Conservation (phyloP, 2,888 invertebrate genomes). For the Lithophane socia region DNA sequence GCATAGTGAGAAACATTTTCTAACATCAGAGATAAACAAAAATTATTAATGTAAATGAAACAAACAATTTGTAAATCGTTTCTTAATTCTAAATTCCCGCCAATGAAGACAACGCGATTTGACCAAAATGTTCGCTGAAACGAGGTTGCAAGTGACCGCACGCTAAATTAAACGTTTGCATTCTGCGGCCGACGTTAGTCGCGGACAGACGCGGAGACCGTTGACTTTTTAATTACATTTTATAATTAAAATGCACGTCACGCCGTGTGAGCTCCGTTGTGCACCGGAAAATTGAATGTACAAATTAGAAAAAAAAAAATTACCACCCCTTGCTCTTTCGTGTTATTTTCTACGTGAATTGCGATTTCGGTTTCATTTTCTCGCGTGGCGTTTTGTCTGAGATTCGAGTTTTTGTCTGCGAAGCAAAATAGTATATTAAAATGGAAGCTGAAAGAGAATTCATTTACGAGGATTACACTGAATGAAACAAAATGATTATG, state of each 20-base stretch:
- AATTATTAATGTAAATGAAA: background rate
- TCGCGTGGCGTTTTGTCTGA: constrained; percentile 49
- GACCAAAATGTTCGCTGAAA: constrained; percentile 72
- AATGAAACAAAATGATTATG: constrained; percentile 26
- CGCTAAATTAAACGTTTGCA: constrained; percentile 80
- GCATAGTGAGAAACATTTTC: background rate
- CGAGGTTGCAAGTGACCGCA: constrained; percentile 75
- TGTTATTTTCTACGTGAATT: constrained; percentile 61
- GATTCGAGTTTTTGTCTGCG: constrained; percentile 49
- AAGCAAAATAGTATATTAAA: constrained; percentile 46
- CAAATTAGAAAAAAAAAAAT: constrained; percentile 65
- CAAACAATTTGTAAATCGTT: constrained; percentile 7
- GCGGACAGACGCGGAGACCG: constrained; percentile 68
- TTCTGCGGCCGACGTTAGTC: constrained; percentile 72
- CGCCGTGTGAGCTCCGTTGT: constrained; percentile 67
- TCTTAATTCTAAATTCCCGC: constrained; percentile 37
- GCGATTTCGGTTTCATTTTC: constrained; percentile 63
- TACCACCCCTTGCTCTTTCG: constrained; percentile 51
- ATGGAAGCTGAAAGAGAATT: constrained; percentile 36
- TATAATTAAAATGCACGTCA: constrained; percentile 79
- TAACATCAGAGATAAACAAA: background rate
- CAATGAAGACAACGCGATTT: constrained; percentile 39
- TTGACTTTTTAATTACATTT: constrained; percentile 78
- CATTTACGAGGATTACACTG: constrained; percentile 30
- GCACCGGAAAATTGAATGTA: constrained; percentile 70